Evolutionary conservation across 2,888 invertebrate species (phyloP), one percentile per base, ranked within the genome.

Genomic region (Venustoraphidia nigricollis): DNA sequence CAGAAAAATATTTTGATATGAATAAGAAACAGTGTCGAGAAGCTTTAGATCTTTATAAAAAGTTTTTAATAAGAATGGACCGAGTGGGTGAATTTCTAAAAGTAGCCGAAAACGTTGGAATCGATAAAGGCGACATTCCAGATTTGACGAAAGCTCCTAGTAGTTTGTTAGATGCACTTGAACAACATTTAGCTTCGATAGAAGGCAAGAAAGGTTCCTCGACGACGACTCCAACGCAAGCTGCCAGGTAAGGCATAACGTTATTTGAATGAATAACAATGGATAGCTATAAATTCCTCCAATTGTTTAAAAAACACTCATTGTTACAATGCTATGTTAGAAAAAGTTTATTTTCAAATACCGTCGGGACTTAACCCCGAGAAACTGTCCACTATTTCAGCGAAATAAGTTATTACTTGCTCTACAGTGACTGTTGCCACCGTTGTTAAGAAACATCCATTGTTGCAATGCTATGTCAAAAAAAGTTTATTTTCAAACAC

Each of bases 1-100:
- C 60, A 77, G 97, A 98, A 74, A 97, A 98, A 71, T 98, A 92
- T 73, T 98, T 98, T 69, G 95, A 96, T 68, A 97, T 98, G 96
- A 96, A 96, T 72, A 97, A 97, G 70, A 98, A 98, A 71, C 93
- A 96, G 66, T 93, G 93, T 62, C 83, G 92, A 58, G 96, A 98
- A 63, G 96, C 95, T 58, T 77, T 98, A 67, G 97, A 98, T 65
- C 81, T 96, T 62, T 98, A 98, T 71, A 98, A 96, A 72, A 94
- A 92, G 72, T 98, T 98, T 73, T 80, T 98, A 61, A 90, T 93
- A 58, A 80, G 96, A 62, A 96, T 98, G 93, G 97, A 98, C 73
- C 83, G 90, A 69, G 96, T 98, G 51, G 91, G 91, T 51, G 96
- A 97, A 73, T 97, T 98, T 70, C 76, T 98, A 51, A 94, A 95